phyloP scores from a whole-genome alignment of 2,888 invertebrate genomes.

The Platerodrilus igneus region DNA sequence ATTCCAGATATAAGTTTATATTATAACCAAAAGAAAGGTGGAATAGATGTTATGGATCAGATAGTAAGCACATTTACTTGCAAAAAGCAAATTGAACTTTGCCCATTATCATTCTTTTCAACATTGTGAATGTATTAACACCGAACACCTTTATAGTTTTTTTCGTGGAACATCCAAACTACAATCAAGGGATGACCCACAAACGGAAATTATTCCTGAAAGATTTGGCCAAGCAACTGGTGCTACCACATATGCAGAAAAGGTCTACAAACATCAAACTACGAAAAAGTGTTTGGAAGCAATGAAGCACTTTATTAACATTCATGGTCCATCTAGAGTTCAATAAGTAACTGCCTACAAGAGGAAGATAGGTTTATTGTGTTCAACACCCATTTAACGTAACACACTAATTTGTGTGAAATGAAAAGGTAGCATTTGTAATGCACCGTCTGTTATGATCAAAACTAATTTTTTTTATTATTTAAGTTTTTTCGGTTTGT shows the following conservation, averaged over 20 bases:
- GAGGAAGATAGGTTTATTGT: conserved; percentile 7
- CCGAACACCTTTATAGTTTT: conserved; percentile 1
- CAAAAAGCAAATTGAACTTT: not conserved
- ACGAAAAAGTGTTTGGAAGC: conserved; percentile 5
- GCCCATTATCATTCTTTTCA: not conserved
- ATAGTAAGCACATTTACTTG: not conserved
- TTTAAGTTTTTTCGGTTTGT: no score
- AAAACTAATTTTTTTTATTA: no score
- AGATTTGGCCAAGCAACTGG: conserved; percentile 9
- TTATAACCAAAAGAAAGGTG: conserved; percentile 1
- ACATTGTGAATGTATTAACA: not conserved
- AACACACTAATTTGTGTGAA: conserved; percentile 8
- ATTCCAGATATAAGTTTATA: conserved; percentile 1
- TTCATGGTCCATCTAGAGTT: not conserved
- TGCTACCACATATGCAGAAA: conserved; percentile 9
- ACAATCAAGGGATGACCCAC: conserved; percentile 9
- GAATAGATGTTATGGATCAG: not conserved
- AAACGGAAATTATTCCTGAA: conserved; percentile 12
- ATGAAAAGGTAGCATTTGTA: conserved; percentile 12
- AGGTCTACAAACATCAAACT: conserved; percentile 6
- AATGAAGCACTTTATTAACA: conserved; percentile 8
- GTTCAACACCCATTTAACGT: conserved; percentile 5
- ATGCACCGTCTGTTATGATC: no score
- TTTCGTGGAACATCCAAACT: conserved; percentile 10
- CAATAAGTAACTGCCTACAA: conserved; percentile 2